phyloP scores from a whole-genome alignment of 1,140 invertebrate species.

The Magallana angulata region DNA sequence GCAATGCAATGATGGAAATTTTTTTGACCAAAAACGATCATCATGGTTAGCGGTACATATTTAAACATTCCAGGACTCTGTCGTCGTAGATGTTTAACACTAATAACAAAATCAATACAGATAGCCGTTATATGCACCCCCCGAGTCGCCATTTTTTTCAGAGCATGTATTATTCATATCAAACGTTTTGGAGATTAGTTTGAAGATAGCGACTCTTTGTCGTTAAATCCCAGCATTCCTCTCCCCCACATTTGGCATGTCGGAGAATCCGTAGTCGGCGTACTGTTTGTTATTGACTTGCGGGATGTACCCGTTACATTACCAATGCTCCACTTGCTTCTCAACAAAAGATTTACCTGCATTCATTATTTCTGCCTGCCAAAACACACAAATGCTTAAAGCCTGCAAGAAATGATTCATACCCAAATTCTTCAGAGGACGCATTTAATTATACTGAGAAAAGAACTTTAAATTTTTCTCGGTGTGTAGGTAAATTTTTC shows the following conservation, averaged over 20 bases:
- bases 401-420: slow-evolving; percentile 19
- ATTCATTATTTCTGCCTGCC: slow-evolving; percentile 27
- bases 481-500: slow-evolving; percentile 22
- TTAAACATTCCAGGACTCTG: no score
- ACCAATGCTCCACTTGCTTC: slow-evolving; percentile 11
- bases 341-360: slow-evolving; percentile 25
- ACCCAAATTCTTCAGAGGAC: not conserved
- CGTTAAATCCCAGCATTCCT: not conserved
- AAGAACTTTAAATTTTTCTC: slow-evolving; percentile 24
- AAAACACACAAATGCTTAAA: slow-evolving; percentile 34
- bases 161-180: not conserved
- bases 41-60: no score
- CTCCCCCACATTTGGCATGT: not conserved
- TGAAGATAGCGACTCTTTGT: not conserved
- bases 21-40: no score
- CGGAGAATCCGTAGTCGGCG: not conserved
- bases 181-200: not conserved
- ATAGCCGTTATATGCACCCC: no score
- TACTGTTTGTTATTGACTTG: not conserved
- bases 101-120: no score
- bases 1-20: no score
- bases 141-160: no score
- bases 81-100: no score
- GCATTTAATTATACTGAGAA: slow-evolving; percentile 6
- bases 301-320: slow-evolving; percentile 27